phyloP scores from a whole-genome alignment of 2,113 vertebrate species.

The Ondatra zibethicus region DNA sequence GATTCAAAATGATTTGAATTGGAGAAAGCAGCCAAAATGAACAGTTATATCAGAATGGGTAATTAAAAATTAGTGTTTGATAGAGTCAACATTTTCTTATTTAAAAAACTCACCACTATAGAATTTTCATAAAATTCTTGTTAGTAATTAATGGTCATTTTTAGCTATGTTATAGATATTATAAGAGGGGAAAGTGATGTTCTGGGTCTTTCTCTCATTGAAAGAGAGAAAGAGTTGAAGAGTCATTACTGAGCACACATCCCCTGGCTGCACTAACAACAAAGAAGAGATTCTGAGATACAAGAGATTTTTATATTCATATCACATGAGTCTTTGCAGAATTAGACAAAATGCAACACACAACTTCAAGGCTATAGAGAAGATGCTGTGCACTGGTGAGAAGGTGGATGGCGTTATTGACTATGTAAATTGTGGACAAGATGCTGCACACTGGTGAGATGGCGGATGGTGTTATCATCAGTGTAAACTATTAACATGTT shows the following conservation, averaged over 20 bases:
- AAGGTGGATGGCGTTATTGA: not conserved
- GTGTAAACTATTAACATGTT: not conserved
- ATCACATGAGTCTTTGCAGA: not conserved
- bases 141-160: not conserved
- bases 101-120: not conserved
- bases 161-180: not conserved
- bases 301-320: not conserved
- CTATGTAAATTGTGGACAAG: not conserved
- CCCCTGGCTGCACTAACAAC: not conserved
- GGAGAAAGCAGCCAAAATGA: not conserved
- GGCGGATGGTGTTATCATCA: not conserved
- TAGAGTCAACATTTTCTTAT: conserved; percentile 22
- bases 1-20: conserved; percentile 12
- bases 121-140: not conserved
- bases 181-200: not conserved
- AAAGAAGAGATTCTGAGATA: not conserved
- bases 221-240: accelerated
- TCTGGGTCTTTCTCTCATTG: not conserved
- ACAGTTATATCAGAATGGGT: not conserved
- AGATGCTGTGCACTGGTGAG: not conserved
- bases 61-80: not conserved
- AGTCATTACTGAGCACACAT: not conserved
- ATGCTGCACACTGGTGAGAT: not conserved
- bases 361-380: conserved; percentile 4
- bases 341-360: too few species aligned